Conservation (phyloP, 2,113 vertebrate genomes). For the Cromileptes altivelis region DNA sequence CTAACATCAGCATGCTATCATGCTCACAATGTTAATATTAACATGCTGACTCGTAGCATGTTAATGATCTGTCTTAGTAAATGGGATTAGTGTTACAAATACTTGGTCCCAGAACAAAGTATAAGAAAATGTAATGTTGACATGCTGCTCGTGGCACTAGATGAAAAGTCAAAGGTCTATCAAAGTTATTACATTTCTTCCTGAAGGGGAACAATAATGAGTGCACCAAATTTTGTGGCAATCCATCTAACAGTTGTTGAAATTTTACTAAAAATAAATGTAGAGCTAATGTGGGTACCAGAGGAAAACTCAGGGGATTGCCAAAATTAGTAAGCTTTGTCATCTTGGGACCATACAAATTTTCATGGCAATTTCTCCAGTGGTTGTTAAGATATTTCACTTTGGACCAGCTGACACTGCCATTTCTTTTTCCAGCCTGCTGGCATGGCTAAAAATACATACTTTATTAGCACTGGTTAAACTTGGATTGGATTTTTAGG, state of each 20-base stretch:
- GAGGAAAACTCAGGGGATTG: no score
- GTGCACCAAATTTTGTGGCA: neutral
- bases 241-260: neutral
- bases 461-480: neutral
- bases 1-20: no score
- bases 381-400: neutral
- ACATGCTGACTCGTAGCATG: neutral
- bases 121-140: neutral
- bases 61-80: neutral
- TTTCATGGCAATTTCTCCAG: neutral
- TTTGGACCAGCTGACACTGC: neutral
- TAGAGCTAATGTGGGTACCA: no score
- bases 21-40: neutral
- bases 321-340: neutral
- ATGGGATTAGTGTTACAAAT: no score
- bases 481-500: neutral
- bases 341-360: neutral
- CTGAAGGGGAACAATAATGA: neutral
- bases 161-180: neutral
- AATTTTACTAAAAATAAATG: no score
- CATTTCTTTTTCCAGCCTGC: neutral
- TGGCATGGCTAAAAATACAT: no score
- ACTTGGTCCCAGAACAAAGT: no score
- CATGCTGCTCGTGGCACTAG: neutral
- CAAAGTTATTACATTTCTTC: neutral